These are phyloP conservation scores for Mallotus villosus DNA, from an alignment of 2,797 vertebrate species.

Conservation along the genomic window DNA sequence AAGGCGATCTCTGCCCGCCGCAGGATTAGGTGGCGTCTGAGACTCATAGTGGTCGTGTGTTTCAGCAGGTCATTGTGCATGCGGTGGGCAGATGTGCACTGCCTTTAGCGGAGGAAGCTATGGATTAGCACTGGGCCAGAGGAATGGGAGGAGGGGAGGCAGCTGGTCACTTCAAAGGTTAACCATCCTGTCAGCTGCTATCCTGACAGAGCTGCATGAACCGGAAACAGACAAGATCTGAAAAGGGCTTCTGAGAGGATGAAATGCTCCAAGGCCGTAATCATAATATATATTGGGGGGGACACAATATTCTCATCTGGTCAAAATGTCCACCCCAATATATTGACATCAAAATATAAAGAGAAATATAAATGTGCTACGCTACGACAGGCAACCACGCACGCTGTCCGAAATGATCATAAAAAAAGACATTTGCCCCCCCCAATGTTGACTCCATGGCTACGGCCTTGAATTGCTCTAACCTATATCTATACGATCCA, in stretches of 20 bases:
- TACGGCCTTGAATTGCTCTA: conserved; percentile 54
- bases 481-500: conserved; percentile 36
- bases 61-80: conserved; percentile 37
- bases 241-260: conserved; percentile 38
- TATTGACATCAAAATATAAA: no score
- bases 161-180: conserved; percentile 53
- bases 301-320: no score
- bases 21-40: conserved; percentile 58
- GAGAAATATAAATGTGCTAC: no score
- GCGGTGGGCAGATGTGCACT: background rate
- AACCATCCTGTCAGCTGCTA: conserved; percentile 40
- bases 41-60: conserved; percentile 49
- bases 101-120: background rate
- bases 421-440: no score
- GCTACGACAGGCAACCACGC: no score
- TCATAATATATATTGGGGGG: no score
- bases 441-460: no score
- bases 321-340: no score
- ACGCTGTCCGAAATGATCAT: no score
- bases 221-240: conserved; percentile 41
- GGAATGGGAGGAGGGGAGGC: conserved; percentile 35
- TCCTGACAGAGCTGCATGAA: conserved; percentile 22
- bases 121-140: conserved; percentile 22
- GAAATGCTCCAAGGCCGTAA: no score
- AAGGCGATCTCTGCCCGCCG: conserved; percentile 53